phyloP scores from a whole-genome alignment of 2,113 vertebrate genomes.

The Microcebus lehilahytsara region DNA sequence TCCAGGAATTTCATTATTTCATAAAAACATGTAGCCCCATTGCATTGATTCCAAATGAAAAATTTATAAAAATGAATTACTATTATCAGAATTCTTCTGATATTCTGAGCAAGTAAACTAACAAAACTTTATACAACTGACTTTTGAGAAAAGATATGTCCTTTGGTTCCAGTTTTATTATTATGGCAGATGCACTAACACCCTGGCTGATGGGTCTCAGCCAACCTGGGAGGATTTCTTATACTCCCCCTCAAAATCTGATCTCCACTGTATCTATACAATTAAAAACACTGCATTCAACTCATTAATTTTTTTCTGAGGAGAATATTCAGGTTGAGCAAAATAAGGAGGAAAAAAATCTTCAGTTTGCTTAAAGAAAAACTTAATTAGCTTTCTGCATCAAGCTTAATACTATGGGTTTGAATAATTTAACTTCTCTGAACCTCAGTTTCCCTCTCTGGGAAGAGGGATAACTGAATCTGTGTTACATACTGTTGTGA shows the following conservation, averaged over 20 bases:
- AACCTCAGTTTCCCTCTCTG: neutral
- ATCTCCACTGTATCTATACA: neutral
- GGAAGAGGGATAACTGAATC: neutral
- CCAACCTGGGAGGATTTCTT: neutral
- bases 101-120: neutral
- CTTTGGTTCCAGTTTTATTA: neutral
- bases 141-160: neutral
- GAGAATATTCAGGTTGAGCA: neutral
- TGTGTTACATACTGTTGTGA: neutral
- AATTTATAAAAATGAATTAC: neutral
- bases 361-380: neutral
- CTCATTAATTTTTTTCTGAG: neutral
- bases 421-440: neutral
- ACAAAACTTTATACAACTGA: neutral
- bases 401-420: neutral
- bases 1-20: neutral
- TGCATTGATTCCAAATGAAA: neutral
- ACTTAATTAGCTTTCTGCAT: neutral
- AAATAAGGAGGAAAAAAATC: neutral
- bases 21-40: neutral
- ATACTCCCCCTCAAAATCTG: neutral
- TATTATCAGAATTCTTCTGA: neutral
- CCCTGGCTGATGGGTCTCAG: neutral
- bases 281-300: neutral
- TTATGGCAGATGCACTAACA: neutral